These are phyloP conservation scores for Temnothorax longispinosus DNA, from an alignment of 1,140 invertebrate species.

Conservation along the genomic window DNA sequence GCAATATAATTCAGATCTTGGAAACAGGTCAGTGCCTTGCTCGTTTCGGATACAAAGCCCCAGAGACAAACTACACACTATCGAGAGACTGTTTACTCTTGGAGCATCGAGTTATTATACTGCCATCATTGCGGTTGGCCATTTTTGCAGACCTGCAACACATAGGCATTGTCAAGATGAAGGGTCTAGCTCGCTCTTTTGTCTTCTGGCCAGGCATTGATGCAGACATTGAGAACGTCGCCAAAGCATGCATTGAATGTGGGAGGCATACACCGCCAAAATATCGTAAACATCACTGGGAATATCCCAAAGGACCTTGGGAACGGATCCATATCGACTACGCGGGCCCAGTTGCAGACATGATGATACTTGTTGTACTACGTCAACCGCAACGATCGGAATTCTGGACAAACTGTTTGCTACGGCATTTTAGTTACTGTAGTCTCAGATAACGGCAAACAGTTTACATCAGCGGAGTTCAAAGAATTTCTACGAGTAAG, in stretches of 20 bases:
- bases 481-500: conserved; percentile 66
- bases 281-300: conserved; percentile 60
- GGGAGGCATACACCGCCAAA: neutral
- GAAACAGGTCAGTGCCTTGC: conserved; percentile 47
- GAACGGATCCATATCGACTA: conserved; percentile 84
- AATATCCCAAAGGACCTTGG: conserved; percentile 78
- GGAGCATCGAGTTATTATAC: conserved; percentile 76
- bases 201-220: conserved; percentile 12
- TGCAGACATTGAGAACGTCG: neutral
- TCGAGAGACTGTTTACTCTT: conserved; percentile 62
- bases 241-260: neutral
- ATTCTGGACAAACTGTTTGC: conserved; percentile 70
- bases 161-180: neutral
- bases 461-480: conserved; percentile 75
- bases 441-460: conserved; percentile 75
- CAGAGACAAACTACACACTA: conserved; percentile 64
- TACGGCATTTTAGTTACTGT: conserved; percentile 69
- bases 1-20: conserved; percentile 61
- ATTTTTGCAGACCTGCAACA: neutral
- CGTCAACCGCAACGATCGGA: conserved; percentile 60
- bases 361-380: conserved; percentile 81
- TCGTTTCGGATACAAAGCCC: conserved; percentile 12
- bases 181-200: conserved; percentile 1
- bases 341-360: conserved; percentile 80
- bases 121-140: neutral